Percentiles rank a stretch among this genome's conserved stretches.
Evolutionary conservation across 2,797 vertebrate species (phyloP).

Genomic region (Brotula barbata): DNA sequence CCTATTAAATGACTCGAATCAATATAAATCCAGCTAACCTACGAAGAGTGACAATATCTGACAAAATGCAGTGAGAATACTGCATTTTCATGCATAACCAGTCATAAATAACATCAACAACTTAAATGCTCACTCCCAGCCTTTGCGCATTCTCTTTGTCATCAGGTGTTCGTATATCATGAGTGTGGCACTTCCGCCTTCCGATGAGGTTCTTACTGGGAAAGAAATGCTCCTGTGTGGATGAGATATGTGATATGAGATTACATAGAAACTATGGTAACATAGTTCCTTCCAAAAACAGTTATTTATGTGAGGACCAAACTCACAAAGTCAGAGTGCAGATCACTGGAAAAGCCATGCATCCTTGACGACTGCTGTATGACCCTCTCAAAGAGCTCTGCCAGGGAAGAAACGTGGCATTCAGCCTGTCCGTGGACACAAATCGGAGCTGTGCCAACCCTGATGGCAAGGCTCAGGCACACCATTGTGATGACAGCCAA

Average conservation of each 20-base stretch:
- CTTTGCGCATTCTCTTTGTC: slow-evolving; percentile 76
- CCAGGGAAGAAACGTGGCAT: slow-evolving; percentile 56
- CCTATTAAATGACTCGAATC: not conserved
- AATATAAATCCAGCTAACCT: not conserved
- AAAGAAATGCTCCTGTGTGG: slow-evolving; percentile 64
- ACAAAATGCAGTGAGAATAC: no score
- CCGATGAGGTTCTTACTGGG: slow-evolving; percentile 63
- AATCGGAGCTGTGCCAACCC: slow-evolving; percentile 23
- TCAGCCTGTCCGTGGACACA: slow-evolving; percentile 37
- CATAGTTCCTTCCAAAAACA: not conserved
- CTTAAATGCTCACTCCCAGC: slow-evolving; percentile 64
- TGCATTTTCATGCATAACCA: not conserved
- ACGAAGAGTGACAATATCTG: no score
- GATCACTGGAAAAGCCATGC: slow-evolving; percentile 71
- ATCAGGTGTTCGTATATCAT: slow-evolving; percentile 67
- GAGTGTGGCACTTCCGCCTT: slow-evolving; percentile 72
- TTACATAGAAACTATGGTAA: not conserved
- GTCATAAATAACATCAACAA: not conserved
- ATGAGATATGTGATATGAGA: slow-evolving; percentile 10
- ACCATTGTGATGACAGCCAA: slow-evolving; percentile 48
- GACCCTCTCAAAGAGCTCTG: slow-evolving; percentile 73
- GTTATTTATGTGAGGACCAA: slow-evolving; percentile 29
- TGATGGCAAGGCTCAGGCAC: slow-evolving; percentile 33
- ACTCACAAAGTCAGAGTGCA: slow-evolving; percentile 70
- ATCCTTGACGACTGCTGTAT: slow-evolving; percentile 75